Percentiles rank a stretch among this genome's conserved stretches.
These are phyloP conservation scores for Coenonympha arcania DNA, from an alignment of 2,888 invertebrate species.

Conservation along the genomic window DNA sequence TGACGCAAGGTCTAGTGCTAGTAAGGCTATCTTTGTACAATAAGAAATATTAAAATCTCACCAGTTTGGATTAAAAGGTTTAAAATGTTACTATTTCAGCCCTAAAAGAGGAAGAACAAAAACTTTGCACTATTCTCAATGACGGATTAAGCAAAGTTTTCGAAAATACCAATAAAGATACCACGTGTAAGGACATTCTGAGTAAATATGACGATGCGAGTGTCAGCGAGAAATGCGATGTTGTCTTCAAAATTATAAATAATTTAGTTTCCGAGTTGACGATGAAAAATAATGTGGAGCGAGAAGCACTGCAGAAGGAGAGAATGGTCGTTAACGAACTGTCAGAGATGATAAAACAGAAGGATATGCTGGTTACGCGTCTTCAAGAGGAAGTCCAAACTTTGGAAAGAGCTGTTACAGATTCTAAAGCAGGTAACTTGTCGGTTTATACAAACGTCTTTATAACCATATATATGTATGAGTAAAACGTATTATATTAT, in stretches of 20 bases:
- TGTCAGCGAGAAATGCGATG: constrained; percentile 31
- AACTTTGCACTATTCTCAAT: constrained; percentile 31
- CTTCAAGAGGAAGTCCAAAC: constrained; percentile 36
- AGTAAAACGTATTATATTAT: too few species aligned
- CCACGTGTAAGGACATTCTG: constrained; percentile 29
- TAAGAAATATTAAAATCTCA: too few species aligned
- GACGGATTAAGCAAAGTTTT: constrained; percentile 34
- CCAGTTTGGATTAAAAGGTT: too few species aligned
- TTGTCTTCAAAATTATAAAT: constrained; percentile 36
- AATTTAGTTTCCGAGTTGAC: constrained; percentile 35
- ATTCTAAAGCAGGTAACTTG: constrained; percentile 39
- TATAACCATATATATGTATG: not conserved
- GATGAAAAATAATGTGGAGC: constrained; percentile 33
- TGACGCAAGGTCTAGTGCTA: too few species aligned
- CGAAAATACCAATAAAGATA: constrained; percentile 31
- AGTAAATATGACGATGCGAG: constrained; percentile 28
- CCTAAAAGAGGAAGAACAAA: constrained; percentile 19
- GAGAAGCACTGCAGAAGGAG: constrained; percentile 34
- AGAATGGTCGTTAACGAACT: constrained; percentile 32
- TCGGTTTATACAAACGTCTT: not conserved
- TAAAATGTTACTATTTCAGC: constrained; percentile 23
- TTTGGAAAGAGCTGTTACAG: constrained; percentile 34
- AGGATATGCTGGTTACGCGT: constrained; percentile 35
- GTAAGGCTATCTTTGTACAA: too few species aligned
- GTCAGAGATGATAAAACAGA: constrained; percentile 35